Evolutionary conservation across 2,888 invertebrate species (phyloP), one percentile per base, ranked within the genome.

Genomic region (Tetramorium bicarinatum): DNA sequence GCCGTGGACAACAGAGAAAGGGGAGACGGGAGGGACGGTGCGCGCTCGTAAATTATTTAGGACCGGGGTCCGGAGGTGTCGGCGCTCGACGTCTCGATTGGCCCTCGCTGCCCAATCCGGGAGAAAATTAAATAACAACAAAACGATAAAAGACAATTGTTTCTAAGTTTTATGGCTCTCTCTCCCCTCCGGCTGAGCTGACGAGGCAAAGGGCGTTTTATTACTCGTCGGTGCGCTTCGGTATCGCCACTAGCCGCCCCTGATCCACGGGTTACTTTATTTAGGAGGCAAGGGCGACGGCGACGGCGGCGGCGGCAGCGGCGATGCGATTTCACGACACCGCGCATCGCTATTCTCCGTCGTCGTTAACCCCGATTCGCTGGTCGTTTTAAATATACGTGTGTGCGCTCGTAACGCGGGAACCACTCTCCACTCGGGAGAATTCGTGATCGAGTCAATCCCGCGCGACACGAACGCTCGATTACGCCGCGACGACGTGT

Each of bases 71-170:
- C 82, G 83, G 84, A 88, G 90, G 91, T 90, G 92, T 89, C 91
- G 85, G 85, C 72, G 86, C 85, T 82, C 80, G 86, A 83, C 87
- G 88, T 86, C 88, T 77, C 87, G 88, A 87, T 89, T 87, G 88
- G 89, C 80, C 83, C 85, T 84, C 90, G 83, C 89, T 85, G 90
- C 72, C 87, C 89, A 85, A 87, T 88, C 88, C 88, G 89, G 92
- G 93, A 89, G 92, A 92, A 95, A 95, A 95, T 95, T 94, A 95
- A 95, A 95, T 95, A 95, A 94, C 94, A 95, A 94, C 94, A 95
- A 94, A 95, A 95, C 95, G 94, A 94, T 95, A 94, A 94, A 94
- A 94, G 95, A 94, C 95, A 94, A 95, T 95, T 95, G 95, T 95
- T 95, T 93, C 94, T 94, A 94, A 95, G 95, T 94, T 95, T 95